These are phyloP conservation scores for Tenthredo notha DNA, from an alignment of 2,888 invertebrate genomes.

Conservation along the genomic window DNA sequence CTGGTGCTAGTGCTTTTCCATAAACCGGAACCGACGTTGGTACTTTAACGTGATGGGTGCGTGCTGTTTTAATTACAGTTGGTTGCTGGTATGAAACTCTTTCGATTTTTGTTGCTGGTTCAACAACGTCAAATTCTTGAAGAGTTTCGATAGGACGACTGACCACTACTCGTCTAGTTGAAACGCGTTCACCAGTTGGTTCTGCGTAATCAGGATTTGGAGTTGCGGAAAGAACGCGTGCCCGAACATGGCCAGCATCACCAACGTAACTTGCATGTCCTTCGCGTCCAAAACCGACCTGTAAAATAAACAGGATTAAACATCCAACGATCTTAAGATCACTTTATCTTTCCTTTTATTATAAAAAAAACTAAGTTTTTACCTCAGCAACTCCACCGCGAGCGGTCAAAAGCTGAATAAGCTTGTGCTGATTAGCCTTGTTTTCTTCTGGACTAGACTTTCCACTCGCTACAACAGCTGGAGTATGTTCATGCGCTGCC, in stretches of 20 bases:
- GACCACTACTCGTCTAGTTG: constrained; percentile 83
- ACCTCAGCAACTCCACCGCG: constrained; percentile 77
- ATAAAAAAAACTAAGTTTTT: background rate
- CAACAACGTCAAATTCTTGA: constrained; percentile 82
- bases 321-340: constrained; percentile 45
- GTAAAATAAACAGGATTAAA: constrained; percentile 38
- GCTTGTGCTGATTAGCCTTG: constrained; percentile 78
- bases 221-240: constrained; percentile 81
- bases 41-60: constrained; percentile 78
- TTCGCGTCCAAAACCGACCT: constrained; percentile 74
- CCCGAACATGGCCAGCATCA: constrained; percentile 79
- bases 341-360: constrained; percentile 58
- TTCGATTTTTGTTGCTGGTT: constrained; percentile 82
- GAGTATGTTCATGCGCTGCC: constrained; percentile 66
- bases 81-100: constrained; percentile 81
- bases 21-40: constrained; percentile 77
- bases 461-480: constrained; percentile 70
- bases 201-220: constrained; percentile 80
- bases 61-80: constrained; percentile 79
- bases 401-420: constrained; percentile 80
- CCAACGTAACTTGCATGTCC: constrained; percentile 74
- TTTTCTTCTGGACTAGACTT: constrained; percentile 74
- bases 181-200: constrained; percentile 81
- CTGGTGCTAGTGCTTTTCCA: constrained; percentile 72
- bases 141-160: constrained; percentile 83